Conservation (phyloP, 2,113 vertebrate species). For the Clarias macrocephalus region DNA sequence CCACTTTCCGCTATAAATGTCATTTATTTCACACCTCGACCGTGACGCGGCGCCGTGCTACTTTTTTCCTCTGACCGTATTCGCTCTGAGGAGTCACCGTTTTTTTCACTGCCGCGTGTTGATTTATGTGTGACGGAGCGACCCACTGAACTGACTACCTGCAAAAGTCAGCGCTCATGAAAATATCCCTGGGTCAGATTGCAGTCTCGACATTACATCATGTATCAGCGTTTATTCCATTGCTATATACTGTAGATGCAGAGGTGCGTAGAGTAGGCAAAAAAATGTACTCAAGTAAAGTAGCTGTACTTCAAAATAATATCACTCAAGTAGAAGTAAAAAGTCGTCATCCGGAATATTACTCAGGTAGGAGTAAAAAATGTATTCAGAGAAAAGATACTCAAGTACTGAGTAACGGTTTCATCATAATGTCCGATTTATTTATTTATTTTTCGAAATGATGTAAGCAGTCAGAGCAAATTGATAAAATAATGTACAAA, state of each 20-base stretch:
- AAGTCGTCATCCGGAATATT: too few relatives aligned
- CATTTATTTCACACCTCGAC: neutral
- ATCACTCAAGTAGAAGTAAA: too few relatives aligned
- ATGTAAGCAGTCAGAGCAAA: too few relatives aligned
- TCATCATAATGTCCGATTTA: too few relatives aligned
- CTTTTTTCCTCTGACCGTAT: constrained; percentile 11
- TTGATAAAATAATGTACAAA: too few relatives aligned
- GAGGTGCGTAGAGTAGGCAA: too few relatives aligned
- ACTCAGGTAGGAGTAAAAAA: too few relatives aligned
- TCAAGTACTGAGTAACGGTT: too few relatives aligned
- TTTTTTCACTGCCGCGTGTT: neutral
- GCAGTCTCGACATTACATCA: neutral
- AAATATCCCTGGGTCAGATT: neutral
- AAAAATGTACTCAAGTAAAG: too few relatives aligned
- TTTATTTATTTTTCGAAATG: too few relatives aligned
- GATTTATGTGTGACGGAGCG: neutral
- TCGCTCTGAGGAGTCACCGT: neutral
- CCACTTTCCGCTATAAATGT: neutral
- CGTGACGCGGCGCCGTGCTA: neutral
- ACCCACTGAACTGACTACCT: neutral
- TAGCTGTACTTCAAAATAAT: too few relatives aligned
- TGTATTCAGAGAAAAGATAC: too few relatives aligned
- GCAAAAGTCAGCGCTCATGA: neutral
- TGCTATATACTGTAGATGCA: neutral
- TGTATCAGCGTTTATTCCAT: neutral